These are phyloP conservation scores for Tachysurus vachellii DNA, from an alignment of 2,113 vertebrate genomes.

Conservation along the genomic window DNA sequence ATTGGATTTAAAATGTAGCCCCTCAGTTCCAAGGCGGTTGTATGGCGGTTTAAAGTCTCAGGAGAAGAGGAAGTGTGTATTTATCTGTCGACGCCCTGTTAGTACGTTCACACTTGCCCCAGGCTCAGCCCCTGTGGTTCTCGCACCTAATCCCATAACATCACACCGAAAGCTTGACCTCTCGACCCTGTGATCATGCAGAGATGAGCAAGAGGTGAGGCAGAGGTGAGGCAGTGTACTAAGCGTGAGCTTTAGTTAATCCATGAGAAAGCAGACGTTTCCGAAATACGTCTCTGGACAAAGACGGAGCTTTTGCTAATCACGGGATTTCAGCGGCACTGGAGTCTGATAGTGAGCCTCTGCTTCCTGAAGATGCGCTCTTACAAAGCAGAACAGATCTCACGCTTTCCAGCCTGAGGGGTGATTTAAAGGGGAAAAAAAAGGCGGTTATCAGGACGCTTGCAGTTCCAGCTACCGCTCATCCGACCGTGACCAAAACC, in stretches of 20 bases:
- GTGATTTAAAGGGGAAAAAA: background rate
- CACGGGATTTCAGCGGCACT: background rate
- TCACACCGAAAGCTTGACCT: background rate
- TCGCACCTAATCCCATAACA: background rate
- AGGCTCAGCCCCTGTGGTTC: background rate
- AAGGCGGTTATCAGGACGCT: background rate
- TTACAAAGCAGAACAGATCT: background rate
- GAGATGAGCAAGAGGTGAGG: background rate
- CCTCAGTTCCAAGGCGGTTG: background rate
- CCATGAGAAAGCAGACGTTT: background rate
- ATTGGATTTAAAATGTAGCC: background rate
- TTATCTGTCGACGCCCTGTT: background rate
- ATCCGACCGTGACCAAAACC: background rate
- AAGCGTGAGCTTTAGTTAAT: background rate
- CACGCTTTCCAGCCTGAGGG: background rate
- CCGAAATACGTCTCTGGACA: background rate
- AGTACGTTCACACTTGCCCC: conserved; percentile 12
- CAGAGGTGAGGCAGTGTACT: background rate
- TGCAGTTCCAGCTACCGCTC: background rate
- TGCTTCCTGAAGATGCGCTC: background rate
- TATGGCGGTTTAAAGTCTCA: background rate
- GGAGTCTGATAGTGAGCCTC: background rate
- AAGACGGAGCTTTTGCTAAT: background rate
- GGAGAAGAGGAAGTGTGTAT: background rate
- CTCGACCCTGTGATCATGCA: background rate